Percentiles rank a stretch among this genome's conserved stretches.
These are phyloP conservation scores for Heteractis magnifica DNA, from an alignment of 92 coral and sea anemone species.

Conservation along the genomic window DNA sequence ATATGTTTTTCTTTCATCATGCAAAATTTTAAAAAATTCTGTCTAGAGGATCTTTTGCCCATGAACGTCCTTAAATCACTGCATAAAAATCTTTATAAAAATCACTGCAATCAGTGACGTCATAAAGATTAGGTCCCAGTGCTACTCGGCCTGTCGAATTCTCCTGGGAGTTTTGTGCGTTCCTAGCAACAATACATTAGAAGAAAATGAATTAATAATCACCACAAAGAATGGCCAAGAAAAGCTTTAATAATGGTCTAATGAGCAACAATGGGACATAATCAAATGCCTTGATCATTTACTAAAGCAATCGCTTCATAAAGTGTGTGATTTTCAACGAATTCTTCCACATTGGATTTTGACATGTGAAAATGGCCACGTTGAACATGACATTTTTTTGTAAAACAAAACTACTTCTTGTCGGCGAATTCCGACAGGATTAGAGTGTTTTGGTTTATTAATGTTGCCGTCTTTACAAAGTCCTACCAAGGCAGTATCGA, in stretches of 20 bases:
- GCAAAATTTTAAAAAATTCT: too few relatives aligned
- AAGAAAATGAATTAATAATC: background rate
- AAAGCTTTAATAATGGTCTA: constrained; percentile 19
- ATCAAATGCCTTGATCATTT: background rate
- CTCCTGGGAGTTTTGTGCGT: constrained; percentile 33
- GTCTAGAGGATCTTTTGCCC: too few relatives aligned
- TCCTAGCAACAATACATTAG: constrained; percentile 10
- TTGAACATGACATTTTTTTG: background rate
- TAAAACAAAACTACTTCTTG: background rate
- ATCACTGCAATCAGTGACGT: constrained; percentile 20
- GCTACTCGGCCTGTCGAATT: constrained; percentile 8
- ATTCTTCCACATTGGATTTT: background rate
- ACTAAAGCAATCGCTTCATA: background rate
- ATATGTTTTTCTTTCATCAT: too few relatives aligned
- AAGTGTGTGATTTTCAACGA: background rate
- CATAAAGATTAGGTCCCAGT: constrained; percentile 13
- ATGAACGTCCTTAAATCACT: too few relatives aligned
- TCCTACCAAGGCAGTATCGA: constrained; percentile 9
- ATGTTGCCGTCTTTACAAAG: constrained; percentile 29
- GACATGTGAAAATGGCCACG: background rate
- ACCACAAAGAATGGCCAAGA: background rate
- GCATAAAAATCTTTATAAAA: background rate
- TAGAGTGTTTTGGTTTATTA: background rate
- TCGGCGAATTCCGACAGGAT: background rate
- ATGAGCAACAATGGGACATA: constrained; percentile 2